A percentile compares a stretch with the other conserved stretches of the same genome.
Evolutionary conservation across 1,140 invertebrate genomes (phyloP).

Genomic region (Lutraria rhynchaena): DNA sequence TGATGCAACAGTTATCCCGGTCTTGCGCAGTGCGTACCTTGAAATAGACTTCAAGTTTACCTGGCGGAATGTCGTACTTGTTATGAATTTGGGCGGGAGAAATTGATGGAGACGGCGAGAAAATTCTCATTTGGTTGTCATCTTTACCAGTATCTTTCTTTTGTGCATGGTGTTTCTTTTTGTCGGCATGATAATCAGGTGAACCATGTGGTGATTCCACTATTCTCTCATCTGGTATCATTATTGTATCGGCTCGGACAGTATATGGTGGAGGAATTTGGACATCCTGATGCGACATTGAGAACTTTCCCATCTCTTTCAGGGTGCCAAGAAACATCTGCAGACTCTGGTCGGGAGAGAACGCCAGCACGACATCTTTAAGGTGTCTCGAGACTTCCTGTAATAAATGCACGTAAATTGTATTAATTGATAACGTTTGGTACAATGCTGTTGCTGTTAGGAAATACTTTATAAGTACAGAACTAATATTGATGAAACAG

Average conservation of each 20-base stretch:
- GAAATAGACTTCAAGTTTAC: constrained; percentile 60
- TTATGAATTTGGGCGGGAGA: constrained; percentile 41
- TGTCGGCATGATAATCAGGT: constrained; percentile 1
- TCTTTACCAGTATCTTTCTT: constrained; percentile 7
- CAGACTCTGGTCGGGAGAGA: constrained; percentile 55
- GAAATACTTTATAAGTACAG: too few relatives aligned
- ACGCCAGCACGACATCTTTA: constrained; percentile 60
- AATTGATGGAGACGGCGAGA: constrained; percentile 57
- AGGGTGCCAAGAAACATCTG: constrained; percentile 58
- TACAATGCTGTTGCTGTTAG: too few relatives aligned
- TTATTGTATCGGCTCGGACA: constrained; percentile 44
- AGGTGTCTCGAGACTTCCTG: constrained; percentile 56
- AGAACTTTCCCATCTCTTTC: constrained; percentile 61
- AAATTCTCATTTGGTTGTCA: constrained; percentile 39
- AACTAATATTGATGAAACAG: too few relatives aligned
- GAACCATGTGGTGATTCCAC: constrained; percentile 46
- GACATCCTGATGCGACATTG: constrained; percentile 52
- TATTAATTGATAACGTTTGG: too few relatives aligned
- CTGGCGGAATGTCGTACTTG: constrained; percentile 48
- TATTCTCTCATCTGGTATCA: constrained; percentile 46
- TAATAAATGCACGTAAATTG: too few relatives aligned
- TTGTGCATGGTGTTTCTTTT: background rate
- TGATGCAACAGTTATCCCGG: constrained; percentile 64
- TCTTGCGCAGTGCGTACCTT: constrained; percentile 61
- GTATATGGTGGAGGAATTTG: constrained; percentile 62